These are phyloP conservation scores for Semicossyphus pulcher DNA, from an alignment of 2,113 vertebrate genomes.

Conservation along the genomic window DNA sequence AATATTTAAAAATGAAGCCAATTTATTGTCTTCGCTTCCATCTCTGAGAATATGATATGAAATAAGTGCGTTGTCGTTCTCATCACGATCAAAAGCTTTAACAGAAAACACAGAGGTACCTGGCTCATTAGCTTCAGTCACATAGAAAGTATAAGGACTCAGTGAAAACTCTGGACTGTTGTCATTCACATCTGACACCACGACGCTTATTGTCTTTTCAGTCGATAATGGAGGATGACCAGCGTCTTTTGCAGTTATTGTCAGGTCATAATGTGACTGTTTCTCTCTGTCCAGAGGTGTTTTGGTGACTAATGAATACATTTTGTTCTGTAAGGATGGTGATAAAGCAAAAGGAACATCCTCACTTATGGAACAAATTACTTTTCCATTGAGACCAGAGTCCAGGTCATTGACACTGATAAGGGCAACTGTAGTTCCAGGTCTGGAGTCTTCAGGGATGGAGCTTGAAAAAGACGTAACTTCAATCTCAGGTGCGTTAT, in stretches of 20 bases:
- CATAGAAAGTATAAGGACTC: constrained; percentile 60
- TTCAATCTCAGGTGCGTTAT: constrained; percentile 61
- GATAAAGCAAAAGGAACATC: constrained; percentile 69
- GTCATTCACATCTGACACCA: constrained; percentile 81
- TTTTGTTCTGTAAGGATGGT: constrained; percentile 58
- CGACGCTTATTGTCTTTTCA: constrained; percentile 70
- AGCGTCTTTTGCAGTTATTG: constrained; percentile 68
- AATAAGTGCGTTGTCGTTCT: constrained; percentile 68
- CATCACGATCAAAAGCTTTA: constrained; percentile 70
- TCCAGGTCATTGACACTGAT: constrained; percentile 63
- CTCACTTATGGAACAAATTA: constrained; percentile 46
- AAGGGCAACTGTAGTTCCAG: constrained; percentile 45
- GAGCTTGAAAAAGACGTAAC: constrained; percentile 61
- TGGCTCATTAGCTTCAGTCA: constrained; percentile 72
- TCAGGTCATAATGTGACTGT: constrained; percentile 63
- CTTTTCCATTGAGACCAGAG: constrained; percentile 67
- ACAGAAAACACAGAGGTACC: constrained; percentile 67
- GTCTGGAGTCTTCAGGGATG: constrained; percentile 52
- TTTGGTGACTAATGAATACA: constrained; percentile 73
- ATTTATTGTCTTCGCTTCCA: background rate
- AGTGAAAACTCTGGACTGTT: constrained; percentile 73
- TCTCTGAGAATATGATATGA: constrained; percentile 60
- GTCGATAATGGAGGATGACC: constrained; percentile 70
- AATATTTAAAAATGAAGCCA: constrained; percentile 48
- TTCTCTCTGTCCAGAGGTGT: constrained; percentile 72